Evolutionary conservation across 1,140 invertebrate species (phyloP).

Genomic region (Zaprionus lachaisei): DNA sequence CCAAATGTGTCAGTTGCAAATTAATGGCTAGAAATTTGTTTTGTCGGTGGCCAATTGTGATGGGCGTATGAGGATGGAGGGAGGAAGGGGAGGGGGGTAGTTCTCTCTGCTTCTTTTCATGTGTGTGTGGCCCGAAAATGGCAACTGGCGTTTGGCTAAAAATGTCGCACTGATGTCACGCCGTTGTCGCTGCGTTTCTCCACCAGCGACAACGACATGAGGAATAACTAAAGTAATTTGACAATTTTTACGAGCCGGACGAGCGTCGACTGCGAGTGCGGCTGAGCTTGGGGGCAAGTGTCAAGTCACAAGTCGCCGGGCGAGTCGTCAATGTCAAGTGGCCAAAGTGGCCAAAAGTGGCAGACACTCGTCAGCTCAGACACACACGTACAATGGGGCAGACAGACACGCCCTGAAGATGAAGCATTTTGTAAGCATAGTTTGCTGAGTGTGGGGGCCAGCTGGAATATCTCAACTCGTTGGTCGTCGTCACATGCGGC

Average conservation of each 20-base stretch:
- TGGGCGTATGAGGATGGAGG: background rate
- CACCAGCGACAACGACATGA: background rate
- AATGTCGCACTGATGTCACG: constrained; percentile 68
- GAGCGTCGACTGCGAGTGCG: constrained; percentile 18
- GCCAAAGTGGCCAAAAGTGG: constrained; percentile 40
- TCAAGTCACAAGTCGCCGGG: constrained; percentile 57
- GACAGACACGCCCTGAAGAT: background rate
- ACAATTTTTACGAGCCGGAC: constrained; percentile 47
- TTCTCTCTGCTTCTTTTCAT: background rate
- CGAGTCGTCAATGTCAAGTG: constrained; percentile 67
- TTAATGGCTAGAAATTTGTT: constrained; percentile 67
- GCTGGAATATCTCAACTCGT: constrained; percentile 70
- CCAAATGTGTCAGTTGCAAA: constrained; percentile 71
- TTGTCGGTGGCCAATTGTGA: constrained; percentile 52
- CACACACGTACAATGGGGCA: constrained; percentile 2
- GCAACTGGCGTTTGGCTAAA: constrained; percentile 52
- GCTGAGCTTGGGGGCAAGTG: constrained; percentile 37
- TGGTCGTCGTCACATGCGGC: constrained; percentile 24
- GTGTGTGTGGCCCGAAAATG: constrained; percentile 31
- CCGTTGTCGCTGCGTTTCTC: constrained; percentile 15
- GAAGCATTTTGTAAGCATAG: constrained; percentile 27
- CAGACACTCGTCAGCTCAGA: constrained; percentile 41
- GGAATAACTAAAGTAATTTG: constrained; percentile 6
- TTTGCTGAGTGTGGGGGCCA: constrained; percentile 50
- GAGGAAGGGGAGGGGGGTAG: too few species aligned